phyloP scores from a whole-genome alignment of 2,797 vertebrate genomes.

The Melanotaenia parkinsoni region DNA sequence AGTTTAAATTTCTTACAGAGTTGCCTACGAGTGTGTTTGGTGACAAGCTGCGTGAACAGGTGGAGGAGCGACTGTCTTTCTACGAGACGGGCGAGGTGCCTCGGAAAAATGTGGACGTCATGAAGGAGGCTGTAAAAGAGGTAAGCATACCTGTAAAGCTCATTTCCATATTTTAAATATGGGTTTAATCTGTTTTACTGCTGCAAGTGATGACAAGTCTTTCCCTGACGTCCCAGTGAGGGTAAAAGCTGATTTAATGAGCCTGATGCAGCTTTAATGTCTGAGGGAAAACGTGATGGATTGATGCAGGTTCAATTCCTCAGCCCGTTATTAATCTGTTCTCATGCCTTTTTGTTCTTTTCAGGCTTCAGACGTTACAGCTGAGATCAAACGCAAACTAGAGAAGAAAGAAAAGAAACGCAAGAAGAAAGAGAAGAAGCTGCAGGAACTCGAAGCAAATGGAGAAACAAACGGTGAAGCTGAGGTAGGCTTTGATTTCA shows the following conservation, averaged over 20 bases:
- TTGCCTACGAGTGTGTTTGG: conserved; percentile 92
- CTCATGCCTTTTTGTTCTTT: neutral
- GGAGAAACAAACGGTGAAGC: conserved; percentile 52
- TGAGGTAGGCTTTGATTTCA: conserved; percentile 33
- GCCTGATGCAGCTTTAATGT: conserved; percentile 85
- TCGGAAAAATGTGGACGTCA: conserved; percentile 94
- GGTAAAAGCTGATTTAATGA: conserved; percentile 98
- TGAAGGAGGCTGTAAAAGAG: conserved; percentile 94
- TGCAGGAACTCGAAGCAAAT: conserved; percentile 77
- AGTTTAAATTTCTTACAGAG: conserved; percentile 75
- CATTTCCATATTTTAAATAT: neutral
- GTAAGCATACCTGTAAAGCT: conserved; percentile 62
- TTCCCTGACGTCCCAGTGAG: conserved; percentile 85
- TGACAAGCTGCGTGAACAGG: conserved; percentile 92
- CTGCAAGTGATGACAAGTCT: conserved; percentile 87
- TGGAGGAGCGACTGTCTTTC: conserved; percentile 93
- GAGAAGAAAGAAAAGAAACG: conserved; percentile 93
- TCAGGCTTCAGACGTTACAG: conserved; percentile 87
- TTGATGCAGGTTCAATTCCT: too few relatives aligned
- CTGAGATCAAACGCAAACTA: conserved; percentile 87
- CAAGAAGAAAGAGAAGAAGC: conserved; percentile 87
- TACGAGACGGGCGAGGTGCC: conserved; percentile 93
- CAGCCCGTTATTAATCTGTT: neutral
- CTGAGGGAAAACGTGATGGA: too few relatives aligned
- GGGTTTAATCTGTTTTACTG: neutral